A percentile compares a stretch with the other conserved stretches of the same genome.
phyloP scores from a whole-genome alignment of 2,797 vertebrate species.

The Platalea minor region DNA sequence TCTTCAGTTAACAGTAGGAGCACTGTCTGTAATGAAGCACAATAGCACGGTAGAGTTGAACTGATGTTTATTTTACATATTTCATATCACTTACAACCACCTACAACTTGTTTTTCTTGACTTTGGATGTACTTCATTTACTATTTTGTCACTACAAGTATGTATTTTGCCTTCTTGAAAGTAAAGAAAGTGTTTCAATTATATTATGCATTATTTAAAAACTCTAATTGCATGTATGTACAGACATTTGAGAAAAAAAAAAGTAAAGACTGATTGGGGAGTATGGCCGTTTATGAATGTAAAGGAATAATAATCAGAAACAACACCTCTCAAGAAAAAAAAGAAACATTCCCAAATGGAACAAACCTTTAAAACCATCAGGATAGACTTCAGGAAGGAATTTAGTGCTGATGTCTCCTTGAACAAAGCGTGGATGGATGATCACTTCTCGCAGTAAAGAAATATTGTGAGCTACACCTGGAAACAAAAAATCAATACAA shows the following conservation, averaged over 20 bases:
- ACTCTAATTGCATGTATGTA: background rate
- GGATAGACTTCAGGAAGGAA: conserved; percentile 96
- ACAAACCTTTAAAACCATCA: conserved; percentile 91
- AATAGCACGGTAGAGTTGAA: background rate
- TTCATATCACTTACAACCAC: background rate
- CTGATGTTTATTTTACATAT: background rate
- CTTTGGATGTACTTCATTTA: background rate
- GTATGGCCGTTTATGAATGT: background rate
- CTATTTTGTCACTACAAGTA: background rate
- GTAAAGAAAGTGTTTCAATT: background rate
- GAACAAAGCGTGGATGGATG: conserved; percentile 87
- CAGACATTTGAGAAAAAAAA: background rate
- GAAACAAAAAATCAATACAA: conserved; percentile 46
- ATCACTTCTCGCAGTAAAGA: conserved; percentile 93
- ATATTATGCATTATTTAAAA: background rate
- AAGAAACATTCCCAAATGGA: background rate
- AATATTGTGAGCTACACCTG: conserved; percentile 97
- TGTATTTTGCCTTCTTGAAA: background rate
- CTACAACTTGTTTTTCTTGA: background rate
- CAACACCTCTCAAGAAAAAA: background rate
- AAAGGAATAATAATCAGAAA: background rate
- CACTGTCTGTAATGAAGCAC: background rate
- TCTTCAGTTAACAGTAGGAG: background rate
- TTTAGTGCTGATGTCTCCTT: conserved; percentile 93
- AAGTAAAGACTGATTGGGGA: background rate